phyloP scores from a whole-genome alignment of 2,797 vertebrate genomes.

The Pelodytes ibericus region DNA sequence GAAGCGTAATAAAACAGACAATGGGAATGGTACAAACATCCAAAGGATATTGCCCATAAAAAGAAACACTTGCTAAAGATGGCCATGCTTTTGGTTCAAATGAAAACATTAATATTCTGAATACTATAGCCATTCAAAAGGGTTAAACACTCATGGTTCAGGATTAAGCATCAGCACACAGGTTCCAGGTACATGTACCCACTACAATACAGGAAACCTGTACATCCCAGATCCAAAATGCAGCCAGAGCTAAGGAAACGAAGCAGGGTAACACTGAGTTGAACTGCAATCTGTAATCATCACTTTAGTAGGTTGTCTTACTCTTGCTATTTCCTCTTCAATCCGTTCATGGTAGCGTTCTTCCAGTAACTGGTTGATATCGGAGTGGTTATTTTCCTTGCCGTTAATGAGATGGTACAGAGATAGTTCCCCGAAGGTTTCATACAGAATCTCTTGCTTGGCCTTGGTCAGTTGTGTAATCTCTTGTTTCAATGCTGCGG shows the following conservation, averaged over 20 bases:
- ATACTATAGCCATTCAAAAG: too few relatives aligned
- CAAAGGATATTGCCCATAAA: neutral
- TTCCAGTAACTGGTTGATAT: conserved; percentile 65
- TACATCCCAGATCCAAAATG: too few relatives aligned
- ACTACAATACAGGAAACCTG: too few relatives aligned
- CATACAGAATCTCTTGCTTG: conserved; percentile 52
- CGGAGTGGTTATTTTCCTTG: conserved; percentile 58
- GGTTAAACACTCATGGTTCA: too few relatives aligned
- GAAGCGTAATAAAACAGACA: neutral
- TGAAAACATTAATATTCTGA: too few relatives aligned
- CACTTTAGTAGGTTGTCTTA: conserved; percentile 61
- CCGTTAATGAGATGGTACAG: conserved; percentile 63
- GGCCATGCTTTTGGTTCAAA: too few relatives aligned
- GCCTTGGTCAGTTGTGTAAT: conserved; percentile 42
- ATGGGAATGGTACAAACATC: neutral
- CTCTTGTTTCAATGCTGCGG: conserved; percentile 26
- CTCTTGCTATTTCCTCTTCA: conserved; percentile 94
- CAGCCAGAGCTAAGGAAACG: too few relatives aligned
- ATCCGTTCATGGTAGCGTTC: conserved; percentile 79
- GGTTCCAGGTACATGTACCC: too few relatives aligned
- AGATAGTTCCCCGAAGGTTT: conserved; percentile 53
- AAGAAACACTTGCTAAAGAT: neutral
- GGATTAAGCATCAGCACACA: too few relatives aligned
- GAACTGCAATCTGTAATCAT: too few relatives aligned
- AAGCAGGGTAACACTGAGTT: too few relatives aligned